Evolutionary conservation across 2,888 invertebrate genomes (phyloP).

Genomic region (Chamaedrilus cognettii): DNA sequence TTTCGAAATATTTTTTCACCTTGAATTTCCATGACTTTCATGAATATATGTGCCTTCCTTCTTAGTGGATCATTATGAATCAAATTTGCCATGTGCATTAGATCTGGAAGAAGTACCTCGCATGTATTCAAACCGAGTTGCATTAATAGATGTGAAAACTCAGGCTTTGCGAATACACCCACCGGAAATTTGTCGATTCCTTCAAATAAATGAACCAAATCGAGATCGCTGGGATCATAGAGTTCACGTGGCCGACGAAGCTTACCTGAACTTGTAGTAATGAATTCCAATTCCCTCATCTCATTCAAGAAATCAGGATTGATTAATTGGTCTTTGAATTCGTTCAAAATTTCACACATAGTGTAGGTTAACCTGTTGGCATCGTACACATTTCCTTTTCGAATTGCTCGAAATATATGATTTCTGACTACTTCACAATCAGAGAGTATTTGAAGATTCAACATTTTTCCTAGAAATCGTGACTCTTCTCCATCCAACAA

Average conservation of each 20-base stretch:
- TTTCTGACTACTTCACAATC: too few species aligned
- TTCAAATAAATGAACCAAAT: conserved; percentile 35
- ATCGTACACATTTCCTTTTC: too few species aligned
- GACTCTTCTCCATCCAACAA: not conserved
- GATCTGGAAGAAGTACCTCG: conserved; percentile 37
- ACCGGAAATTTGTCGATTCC: conserved; percentile 40
- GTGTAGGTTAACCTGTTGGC: too few species aligned
- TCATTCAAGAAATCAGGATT: too few species aligned
- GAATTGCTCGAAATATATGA: too few species aligned
- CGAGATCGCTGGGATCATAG: conserved; percentile 37
- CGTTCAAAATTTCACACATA: too few species aligned
- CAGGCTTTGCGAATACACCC: conserved; percentile 25
- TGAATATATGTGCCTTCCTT: not conserved
- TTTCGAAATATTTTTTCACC: not conserved
- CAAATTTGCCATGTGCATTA: conserved; percentile 27
- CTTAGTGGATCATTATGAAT: conserved; percentile 17
- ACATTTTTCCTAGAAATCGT: not conserved
- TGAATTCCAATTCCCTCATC: too few species aligned
- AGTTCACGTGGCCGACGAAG: conserved; percentile 10
- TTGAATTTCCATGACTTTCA: not conserved
- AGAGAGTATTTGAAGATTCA: too few species aligned
- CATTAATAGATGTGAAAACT: conserved; percentile 33
- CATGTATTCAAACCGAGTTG: conserved; percentile 39
- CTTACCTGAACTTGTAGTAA: not conserved
- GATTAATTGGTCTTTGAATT: too few species aligned